These are phyloP conservation scores for Istiophorus platypterus DNA, from an alignment of 2,113 vertebrate species.

Conservation along the genomic window DNA sequence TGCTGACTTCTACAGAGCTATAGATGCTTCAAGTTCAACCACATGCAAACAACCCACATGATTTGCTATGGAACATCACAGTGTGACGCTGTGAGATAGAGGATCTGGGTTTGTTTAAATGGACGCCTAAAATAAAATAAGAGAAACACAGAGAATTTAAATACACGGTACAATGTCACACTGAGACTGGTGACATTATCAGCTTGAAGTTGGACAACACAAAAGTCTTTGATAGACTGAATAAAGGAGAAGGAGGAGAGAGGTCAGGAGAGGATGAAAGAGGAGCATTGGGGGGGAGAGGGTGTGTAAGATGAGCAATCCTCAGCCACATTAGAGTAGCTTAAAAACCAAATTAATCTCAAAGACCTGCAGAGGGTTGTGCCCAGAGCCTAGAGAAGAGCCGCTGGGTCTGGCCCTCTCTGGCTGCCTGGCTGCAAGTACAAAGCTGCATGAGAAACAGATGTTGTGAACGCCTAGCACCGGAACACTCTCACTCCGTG, in stretches of 20 bases:
- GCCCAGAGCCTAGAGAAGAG: constrained; percentile 42
- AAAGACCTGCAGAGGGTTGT: constrained; percentile 47
- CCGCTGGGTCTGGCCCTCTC: constrained; percentile 28
- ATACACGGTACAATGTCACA: background rate
- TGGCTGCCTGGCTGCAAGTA: constrained; percentile 39
- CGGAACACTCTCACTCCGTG: constrained; percentile 7
- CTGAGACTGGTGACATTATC: constrained; percentile 22
- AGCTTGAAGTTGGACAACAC: constrained; percentile 5
- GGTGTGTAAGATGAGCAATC: constrained; percentile 59
- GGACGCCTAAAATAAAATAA: constrained; percentile 17
- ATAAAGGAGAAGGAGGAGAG: constrained; percentile 33
- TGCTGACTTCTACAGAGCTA: constrained; percentile 26
- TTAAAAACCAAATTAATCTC: constrained; percentile 66
- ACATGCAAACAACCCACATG: constrained; percentile 34
- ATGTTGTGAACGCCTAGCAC: constrained; percentile 57
- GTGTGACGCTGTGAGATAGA: constrained; percentile 11
- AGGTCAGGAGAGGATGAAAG: constrained; percentile 33
- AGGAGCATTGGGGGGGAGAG: background rate
- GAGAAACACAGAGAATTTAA: background rate
- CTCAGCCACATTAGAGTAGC: constrained; percentile 56
- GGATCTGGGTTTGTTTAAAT: constrained; percentile 32
- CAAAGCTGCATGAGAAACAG: constrained; percentile 70
- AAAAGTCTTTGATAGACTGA: constrained; percentile 34
- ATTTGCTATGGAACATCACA: constrained; percentile 18
- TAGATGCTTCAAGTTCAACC: constrained; percentile 41